A percentile compares a stretch with the other conserved stretches of the same genome.
These are phyloP conservation scores for Cremastinae sp. DNA, from an alignment of 2,888 invertebrate species.

Conservation along the genomic window DNA sequence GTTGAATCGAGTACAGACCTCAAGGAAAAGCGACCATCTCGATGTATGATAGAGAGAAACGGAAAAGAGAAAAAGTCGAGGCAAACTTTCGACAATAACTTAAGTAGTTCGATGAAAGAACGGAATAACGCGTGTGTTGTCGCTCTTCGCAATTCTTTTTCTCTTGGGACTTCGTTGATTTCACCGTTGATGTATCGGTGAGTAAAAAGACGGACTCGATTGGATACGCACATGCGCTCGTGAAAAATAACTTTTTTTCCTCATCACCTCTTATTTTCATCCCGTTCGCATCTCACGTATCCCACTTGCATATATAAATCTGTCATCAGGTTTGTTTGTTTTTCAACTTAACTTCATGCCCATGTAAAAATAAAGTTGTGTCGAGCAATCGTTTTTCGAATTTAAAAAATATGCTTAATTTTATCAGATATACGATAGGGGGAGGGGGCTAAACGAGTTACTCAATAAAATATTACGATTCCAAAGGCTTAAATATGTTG, in stretches of 20 bases:
- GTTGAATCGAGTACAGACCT: conserved; percentile 36
- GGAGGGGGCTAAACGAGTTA: too few relatives aligned
- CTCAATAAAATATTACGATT: too few relatives aligned
- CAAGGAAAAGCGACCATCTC: conserved; percentile 1
- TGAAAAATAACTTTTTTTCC: conserved; percentile 13
- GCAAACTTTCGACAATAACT: conserved; percentile 66
- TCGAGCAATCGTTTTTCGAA: too few relatives aligned
- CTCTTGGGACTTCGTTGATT: conserved; percentile 6
- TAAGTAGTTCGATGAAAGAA: conserved; percentile 42
- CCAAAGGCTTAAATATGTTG: too few relatives aligned
- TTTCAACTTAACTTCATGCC: too few relatives aligned
- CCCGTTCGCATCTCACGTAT: background rate
- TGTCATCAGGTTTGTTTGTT: background rate
- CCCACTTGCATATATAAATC: background rate
- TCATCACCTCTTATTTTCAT: conserved; percentile 10
- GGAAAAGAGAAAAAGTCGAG: conserved; percentile 3
- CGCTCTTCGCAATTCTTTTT: conserved; percentile 7
- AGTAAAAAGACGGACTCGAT: conserved; percentile 11
- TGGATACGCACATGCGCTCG: conserved; percentile 11
- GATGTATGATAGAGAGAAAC: background rate
- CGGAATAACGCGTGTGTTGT: conserved; percentile 11
- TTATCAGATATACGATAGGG: too few relatives aligned
- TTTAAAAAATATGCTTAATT: too few relatives aligned
- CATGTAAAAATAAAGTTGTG: too few relatives aligned
- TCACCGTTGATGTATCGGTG: background rate